phyloP scores from a whole-genome alignment of 2,888 invertebrate genomes.

The Apamea sordens region DNA sequence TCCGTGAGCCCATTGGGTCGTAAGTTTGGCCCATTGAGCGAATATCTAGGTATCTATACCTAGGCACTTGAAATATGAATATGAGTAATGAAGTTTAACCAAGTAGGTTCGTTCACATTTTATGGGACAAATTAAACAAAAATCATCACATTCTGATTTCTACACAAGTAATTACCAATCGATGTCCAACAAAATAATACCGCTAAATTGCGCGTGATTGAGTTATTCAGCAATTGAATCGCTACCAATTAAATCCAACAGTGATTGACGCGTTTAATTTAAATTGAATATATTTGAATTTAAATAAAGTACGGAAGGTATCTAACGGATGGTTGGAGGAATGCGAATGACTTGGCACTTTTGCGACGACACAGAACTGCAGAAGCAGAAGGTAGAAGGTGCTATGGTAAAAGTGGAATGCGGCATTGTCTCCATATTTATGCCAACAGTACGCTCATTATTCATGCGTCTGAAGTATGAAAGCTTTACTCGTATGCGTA shows the following conservation, averaged over 20 bases:
- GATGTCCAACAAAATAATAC: constrained; percentile 52
- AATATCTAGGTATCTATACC: too few relatives aligned
- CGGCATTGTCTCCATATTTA: constrained; percentile 79
- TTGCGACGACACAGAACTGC: constrained; percentile 58
- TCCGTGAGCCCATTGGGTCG: too few relatives aligned
- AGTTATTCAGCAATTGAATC: constrained; percentile 56
- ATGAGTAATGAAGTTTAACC: not conserved
- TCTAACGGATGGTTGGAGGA: constrained; percentile 69
- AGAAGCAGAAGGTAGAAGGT: constrained; percentile 55
- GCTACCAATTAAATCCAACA: constrained; percentile 58
- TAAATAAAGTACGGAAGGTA: constrained; percentile 64
- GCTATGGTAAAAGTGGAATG: constrained; percentile 61
- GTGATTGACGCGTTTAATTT: constrained; percentile 66
- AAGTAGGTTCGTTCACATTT: not conserved
- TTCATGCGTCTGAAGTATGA: constrained; percentile 63
- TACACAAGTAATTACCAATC: constrained; percentile 28
- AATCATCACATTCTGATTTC: constrained; percentile 16
- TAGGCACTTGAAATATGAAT: not conserved
- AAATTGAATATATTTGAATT: constrained; percentile 66
- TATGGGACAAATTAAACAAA: constrained; percentile 26
- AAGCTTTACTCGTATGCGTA: constrained; percentile 58
- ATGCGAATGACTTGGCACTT: constrained; percentile 76
- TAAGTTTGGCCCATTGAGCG: too few relatives aligned
- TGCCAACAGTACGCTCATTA: constrained; percentile 69
- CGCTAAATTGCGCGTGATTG: constrained; percentile 57